Base-by-base conservation (phyloP, 1,140 invertebrate species). In the Microplitis demolitor region DNA sequence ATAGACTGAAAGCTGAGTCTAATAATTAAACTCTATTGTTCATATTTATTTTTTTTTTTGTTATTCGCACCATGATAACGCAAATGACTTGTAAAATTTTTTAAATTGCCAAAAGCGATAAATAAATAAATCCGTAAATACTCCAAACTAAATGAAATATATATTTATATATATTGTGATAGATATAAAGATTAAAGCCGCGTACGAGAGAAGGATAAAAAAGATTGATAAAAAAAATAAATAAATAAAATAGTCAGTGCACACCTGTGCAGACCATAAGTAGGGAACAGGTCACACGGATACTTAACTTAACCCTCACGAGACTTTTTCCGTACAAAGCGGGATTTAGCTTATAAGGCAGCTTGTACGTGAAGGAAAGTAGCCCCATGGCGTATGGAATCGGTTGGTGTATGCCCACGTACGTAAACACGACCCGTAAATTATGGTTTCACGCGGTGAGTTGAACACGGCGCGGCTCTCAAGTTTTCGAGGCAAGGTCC, bases 351-450 rank as follows among this genome's bases (percentile, higher is more conserved):
- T 70, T 70, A 70, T 70, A 70, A 70, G 68, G 68, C 50, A 70
- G 68, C 58, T 70, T 70, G 68, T 62, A 70, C 37, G 39, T 24
- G 34, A 64, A 64, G 62, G 62, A 64, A 64, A 69, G 67, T 69
- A 45, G 67, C 35, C 54, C 51, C 16, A 60, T 37, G 35, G 16
- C 54, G 31, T 45, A 69, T 14, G 58, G 58, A 61, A 60, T 39
- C 58, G 24, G 70, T 34, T 58, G 16, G 53, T 62, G 51, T 72
- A 72, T 72, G 53, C 64, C 63, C 63, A 72, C 63, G 62, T 66
- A 72, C 70, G 71, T 72, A 72, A 67, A 67, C 53, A 64, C 64
- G 51, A 72, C 64, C 64, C 71, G 71, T 68, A 73, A 73, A 68
- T 73, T 67, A 73, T 73, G 71, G 71, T 68, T 73, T 68, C 64